Evolutionary conservation across 2,888 invertebrate genomes (phyloP).

Genomic region (Drosophila incognita): DNA sequence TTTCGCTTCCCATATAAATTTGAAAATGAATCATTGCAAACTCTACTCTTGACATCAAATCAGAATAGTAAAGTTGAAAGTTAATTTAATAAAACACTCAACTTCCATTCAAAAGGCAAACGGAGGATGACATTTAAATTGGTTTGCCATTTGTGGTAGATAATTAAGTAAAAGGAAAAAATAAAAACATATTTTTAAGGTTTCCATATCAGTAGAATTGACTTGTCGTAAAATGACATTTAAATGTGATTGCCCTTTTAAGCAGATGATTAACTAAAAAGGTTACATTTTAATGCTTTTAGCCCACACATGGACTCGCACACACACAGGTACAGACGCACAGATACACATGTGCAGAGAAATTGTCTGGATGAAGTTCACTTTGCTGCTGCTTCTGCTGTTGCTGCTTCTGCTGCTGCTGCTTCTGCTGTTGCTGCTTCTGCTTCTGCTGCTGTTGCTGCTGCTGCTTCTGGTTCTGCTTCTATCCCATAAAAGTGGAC

Average conservation of each 20-base stretch:
- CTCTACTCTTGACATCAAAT: neutral
- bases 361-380: slow-evolving; percentile 74
- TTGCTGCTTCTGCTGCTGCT: neutral
- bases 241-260: slow-evolving; percentile 14
- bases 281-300: slow-evolving; percentile 19
- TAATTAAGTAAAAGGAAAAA: neutral
- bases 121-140: neutral
- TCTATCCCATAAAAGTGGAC: slow-evolving; percentile 70
- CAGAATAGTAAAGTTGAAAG: neutral
- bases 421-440: slow-evolving; percentile 21
- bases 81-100: neutral
- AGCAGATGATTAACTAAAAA: slow-evolving; percentile 18
- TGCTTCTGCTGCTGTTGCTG: neutral
- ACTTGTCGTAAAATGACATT: neutral
- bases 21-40: neutral
- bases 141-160: neutral
- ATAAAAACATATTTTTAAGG: neutral
- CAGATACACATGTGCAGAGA: neutral
- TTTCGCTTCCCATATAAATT: neutral
- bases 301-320: neutral
- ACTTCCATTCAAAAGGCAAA: neutral
- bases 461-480: slow-evolving; percentile 1
- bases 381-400: slow-evolving; percentile 35
- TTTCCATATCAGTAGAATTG: neutral
- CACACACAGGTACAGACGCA: neutral